Conservation (phyloP, 2,113 vertebrate species). For the Hippoglossus stenolepis region DNA sequence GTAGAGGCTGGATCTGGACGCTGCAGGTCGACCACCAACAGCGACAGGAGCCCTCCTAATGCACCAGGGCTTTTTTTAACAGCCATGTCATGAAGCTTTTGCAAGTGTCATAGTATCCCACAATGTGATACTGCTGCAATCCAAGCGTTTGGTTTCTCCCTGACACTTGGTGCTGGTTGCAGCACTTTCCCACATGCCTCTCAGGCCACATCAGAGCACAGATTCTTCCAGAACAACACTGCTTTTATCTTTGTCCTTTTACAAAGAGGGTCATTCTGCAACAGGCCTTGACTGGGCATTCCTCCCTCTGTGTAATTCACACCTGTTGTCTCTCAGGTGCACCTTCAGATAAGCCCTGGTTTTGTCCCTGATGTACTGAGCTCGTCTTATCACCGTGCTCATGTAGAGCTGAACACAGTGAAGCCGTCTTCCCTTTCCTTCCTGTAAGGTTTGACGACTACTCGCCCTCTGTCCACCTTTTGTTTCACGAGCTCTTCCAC, state of each 20-base stretch:
- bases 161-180: constrained; percentile 16
- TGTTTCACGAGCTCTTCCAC: background rate
- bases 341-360: constrained; percentile 49
- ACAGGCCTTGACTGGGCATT: constrained; percentile 39
- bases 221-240: constrained; percentile 39
- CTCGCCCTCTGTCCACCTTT: constrained; percentile 38
- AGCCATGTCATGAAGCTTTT: constrained; percentile 6
- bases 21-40: background rate
- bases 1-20: constrained; percentile 8
- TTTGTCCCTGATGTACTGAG: constrained; percentile 50
- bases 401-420: constrained; percentile 22
- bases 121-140: constrained; percentile 21
- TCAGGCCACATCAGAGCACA: constrained; percentile 53
- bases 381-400: constrained; percentile 34
- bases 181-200: constrained; percentile 49
- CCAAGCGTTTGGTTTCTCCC: constrained; percentile 17
- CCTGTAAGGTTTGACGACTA: constrained; percentile 31
- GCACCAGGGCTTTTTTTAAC: background rate
- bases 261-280: constrained; percentile 41
- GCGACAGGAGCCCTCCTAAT: background rate
- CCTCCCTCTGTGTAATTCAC: constrained; percentile 46
- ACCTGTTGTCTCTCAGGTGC: constrained; percentile 60
- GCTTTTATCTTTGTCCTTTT: constrained; percentile 56
- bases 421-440: constrained; percentile 31
- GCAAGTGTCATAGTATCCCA: constrained; percentile 7